Base-by-base conservation (phyloP, 2,888 invertebrate genomes). In the Dryocosmus kuriphilus region DNA sequence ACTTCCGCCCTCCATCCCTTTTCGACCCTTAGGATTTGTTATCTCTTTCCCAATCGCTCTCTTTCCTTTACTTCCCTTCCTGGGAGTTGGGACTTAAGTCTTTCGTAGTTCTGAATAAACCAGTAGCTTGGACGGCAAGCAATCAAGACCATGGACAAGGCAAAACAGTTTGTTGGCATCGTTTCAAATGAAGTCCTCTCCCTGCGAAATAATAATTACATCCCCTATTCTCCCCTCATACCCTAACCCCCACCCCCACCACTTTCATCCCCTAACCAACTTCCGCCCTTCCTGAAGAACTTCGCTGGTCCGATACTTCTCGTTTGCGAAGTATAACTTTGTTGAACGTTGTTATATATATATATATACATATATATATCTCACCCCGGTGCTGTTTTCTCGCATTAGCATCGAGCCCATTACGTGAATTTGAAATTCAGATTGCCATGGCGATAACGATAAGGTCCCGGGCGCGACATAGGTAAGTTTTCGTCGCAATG, bases 341-440 rank as follows among this genome's bases (percentile, higher is more conserved):
- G 57, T 57, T 24, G 57, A 24, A 57, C 14, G 57, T 24, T 57
- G 24, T n/a, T n/a, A n/a, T n/a, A n/a, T n/a, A n/a, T n/a, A n/a
- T 57, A 57, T 57, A 24, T 24, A 55, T 51, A 51, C 51, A 51
- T 51, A n/a, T 51, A 51, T 22, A 6, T 55, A 22, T 22, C 57
- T 57, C 57, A 57, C 57, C 57, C 57, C 11, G 24, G 57, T 57
- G n/a, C 57, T 57, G 57, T 57, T 57, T 57, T 57, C 57, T 57
- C 57, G 57, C 57, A 57, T 57, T 57, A 57, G 57, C 57, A 57
- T 57, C 24, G 57, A 57, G 57, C 57, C 57, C 57, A 57, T 57
- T 57, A 57, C 57, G 57, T 14, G 57, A 57, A 57, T 57, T 57
- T 57, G 57, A 57, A 57, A 57, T 57, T 57, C 57, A 57, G 57